Evolutionary conservation across 2,113 vertebrate genomes (phyloP), one percentile per base, ranked within the genome.

Genomic region (Sylvia atricapilla): DNA sequence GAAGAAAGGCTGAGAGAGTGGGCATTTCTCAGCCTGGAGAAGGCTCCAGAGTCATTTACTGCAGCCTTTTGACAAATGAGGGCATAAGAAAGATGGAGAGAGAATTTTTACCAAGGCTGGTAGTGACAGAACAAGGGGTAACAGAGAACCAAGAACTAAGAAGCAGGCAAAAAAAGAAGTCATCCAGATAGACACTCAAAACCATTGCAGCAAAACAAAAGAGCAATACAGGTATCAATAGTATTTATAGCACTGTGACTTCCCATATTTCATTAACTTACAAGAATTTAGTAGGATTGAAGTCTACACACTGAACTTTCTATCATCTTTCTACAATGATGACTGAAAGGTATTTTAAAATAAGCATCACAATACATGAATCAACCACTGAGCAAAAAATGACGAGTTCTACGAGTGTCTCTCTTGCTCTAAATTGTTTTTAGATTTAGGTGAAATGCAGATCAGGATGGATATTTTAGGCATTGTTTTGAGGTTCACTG

Each of bases 401-500:
- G 0, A 17, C 0, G 0, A 66, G 33, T 64, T 66, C 28, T 33
- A 22, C 46, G 60, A 47, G 14, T 19, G 23, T 70, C 56, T 87
- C 22, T 80, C 78, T 66, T 83, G 33, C 44, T 70, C 15, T 47
- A 39, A 67, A 72, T 39, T 67, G 21, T 35, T 87, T 87, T 62
- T 35, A 72, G 33, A 47, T 70, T 75, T 52, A 56, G 28, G 39
- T 53, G 31, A 92, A 89, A 87, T 52, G 41, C 46, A 83, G 75
- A 91, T n/a, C 52, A 80, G 37, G 31, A 35, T 58, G n/a, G 53
- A 15, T 76, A 87, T 52, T 80, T 92, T 44, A 84, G 67, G 47
- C 28, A 63, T 39, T 84, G 63, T 67, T 87, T 67, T 44, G 27
- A 80, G 67, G 68, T 28, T 58, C 47, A 76, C 33, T 79, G 25